Percentiles rank a stretch among this genome's conserved stretches.
These are phyloP conservation scores for Yponomeuta evonymella DNA, from an alignment of 2,888 invertebrate species.

Conservation along the genomic window DNA sequence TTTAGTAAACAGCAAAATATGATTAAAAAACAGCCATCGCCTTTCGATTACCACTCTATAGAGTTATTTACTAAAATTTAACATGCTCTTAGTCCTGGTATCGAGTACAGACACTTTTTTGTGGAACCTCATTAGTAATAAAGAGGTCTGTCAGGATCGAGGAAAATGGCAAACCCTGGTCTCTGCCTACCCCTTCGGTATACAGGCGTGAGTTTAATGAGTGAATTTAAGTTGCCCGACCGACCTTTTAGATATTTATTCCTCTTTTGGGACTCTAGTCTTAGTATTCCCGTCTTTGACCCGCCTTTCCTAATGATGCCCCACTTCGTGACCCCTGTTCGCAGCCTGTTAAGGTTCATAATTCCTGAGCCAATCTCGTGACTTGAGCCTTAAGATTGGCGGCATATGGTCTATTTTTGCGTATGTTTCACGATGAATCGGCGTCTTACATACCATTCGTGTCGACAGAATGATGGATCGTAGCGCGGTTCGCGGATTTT, in stretches of 20 bases:
- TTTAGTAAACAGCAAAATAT: too few species aligned
- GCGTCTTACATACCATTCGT: not conserved
- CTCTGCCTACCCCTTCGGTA: too few species aligned
- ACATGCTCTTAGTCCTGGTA: too few species aligned
- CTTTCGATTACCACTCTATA: too few species aligned
- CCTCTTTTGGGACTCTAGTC: constrained; percentile 5
- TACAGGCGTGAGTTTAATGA: too few species aligned
- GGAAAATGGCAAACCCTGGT: too few species aligned
- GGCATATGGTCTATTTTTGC: not conserved
- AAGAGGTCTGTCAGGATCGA: too few species aligned
- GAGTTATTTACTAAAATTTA: too few species aligned
- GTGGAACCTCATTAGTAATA: too few species aligned
- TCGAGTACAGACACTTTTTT: too few species aligned
- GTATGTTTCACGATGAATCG: not conserved
- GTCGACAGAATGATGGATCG: constrained; percentile 59
- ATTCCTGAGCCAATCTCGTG: not conserved
- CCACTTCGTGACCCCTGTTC: constrained; percentile 25
- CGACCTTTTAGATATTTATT: not conserved
- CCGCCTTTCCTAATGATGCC: constrained; percentile 25
- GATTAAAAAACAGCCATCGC: too few species aligned
- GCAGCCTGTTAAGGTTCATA: constrained; percentile 15
- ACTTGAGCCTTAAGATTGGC: not conserved
- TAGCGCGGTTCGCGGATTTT: constrained; percentile 43
- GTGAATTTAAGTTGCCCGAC: too few species aligned
- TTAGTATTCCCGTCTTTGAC: constrained; percentile 32